These are phyloP conservation scores for Pantherophis vulpinus DNA, from an alignment of 2,797 vertebrate genomes.

Conservation along the genomic window DNA sequence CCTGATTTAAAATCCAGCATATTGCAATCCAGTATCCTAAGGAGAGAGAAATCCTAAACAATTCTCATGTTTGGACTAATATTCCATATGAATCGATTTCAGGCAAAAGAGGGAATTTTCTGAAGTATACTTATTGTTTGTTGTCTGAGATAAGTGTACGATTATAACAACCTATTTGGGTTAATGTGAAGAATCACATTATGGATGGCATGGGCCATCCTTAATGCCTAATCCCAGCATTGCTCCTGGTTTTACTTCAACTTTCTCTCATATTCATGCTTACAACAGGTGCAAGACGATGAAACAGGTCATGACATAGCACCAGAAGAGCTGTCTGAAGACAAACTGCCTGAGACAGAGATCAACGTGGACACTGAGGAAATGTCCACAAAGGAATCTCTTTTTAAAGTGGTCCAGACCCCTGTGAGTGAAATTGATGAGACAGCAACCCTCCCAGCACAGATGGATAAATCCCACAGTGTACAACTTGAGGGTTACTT, in stretches of 20 bases:
- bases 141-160: background rate
- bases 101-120: background rate
- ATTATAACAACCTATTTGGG: background rate
- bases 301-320: background rate
- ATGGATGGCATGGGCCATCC: background rate
- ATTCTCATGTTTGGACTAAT: background rate
- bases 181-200: background rate
- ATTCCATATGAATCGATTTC: background rate
- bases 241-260: background rate
- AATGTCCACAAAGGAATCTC: slow-evolving; percentile 38
- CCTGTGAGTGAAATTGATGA: slow-evolving; percentile 72
- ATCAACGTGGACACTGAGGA: slow-evolving; percentile 31
- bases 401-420: slow-evolving; percentile 52
- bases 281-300: slow-evolving; percentile 53
- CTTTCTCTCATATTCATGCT: background rate
- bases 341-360: slow-evolving; percentile 12
- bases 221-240: background rate
- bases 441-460: slow-evolving; percentile 79
- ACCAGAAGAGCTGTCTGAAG: slow-evolving; percentile 8
- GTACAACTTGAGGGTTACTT: slow-evolving; percentile 85
- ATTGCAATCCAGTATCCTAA: background rate
- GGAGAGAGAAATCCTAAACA: background rate
- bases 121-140: background rate
- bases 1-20: background rate
- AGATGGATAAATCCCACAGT: slow-evolving; percentile 58